Percentiles rank a stretch among this genome's conserved stretches.
phyloP scores from a whole-genome alignment of 64 coral and sea anemone species.

The Stichodactyla mertensii region DNA sequence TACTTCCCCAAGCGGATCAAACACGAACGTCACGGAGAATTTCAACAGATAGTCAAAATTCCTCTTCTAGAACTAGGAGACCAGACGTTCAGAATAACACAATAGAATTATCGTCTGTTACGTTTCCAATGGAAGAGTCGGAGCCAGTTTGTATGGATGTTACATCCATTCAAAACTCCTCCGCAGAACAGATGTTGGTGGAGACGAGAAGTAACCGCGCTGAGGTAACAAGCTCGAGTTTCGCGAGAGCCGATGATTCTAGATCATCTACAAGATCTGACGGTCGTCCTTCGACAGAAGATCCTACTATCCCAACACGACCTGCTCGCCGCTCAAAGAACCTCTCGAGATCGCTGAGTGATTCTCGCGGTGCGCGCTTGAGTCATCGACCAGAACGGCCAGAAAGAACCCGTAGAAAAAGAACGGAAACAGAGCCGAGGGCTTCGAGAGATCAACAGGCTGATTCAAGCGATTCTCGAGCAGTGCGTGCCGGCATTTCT shows the following conservation, averaged over 20 bases:
- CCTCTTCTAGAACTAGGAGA: neutral
- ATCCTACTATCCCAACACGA: neutral
- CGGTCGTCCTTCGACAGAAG: neutral
- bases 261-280: conserved; percentile 15
- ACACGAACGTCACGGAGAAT: neutral
- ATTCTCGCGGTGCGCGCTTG: conserved; percentile 34
- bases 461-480: neutral
- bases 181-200: conserved; percentile 31
- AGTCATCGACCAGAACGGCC: conserved; percentile 23
- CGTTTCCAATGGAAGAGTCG: conserved; percentile 62
- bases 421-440: conserved; percentile 22
- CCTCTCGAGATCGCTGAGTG: conserved; percentile 70
- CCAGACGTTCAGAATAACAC: neutral
- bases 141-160: conserved; percentile 69
- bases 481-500: neutral
- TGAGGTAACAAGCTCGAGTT: neutral
- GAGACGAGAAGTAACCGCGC: neutral
- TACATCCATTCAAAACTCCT: conserved; percentile 25
- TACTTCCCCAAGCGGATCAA: neutral
- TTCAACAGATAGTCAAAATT: neutral
- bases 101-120: conserved; percentile 36
- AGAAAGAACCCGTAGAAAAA: conserved; percentile 3
- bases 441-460: neutral
- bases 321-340: conserved; percentile 47
- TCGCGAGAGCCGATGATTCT: neutral